Evolutionary conservation across 2,113 vertebrate species (phyloP), one percentile per base, ranked within the genome.

Genomic region (Perca schrenkii): DNA sequence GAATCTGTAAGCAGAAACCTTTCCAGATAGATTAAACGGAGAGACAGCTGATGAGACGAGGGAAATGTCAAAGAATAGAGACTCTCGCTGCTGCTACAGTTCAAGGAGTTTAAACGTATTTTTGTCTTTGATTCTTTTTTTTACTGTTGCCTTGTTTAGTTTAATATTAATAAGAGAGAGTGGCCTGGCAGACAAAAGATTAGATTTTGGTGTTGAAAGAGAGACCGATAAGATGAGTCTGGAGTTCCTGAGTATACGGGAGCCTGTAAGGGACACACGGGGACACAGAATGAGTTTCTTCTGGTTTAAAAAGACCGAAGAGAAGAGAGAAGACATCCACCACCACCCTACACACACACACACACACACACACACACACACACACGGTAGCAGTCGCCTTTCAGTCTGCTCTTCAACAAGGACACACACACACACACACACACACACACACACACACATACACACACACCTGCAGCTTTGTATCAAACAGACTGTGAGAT

Each of bases 381-480:
- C 52, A 54, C 21, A 53, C 52, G 31, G 31, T 34, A 34, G 31
- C 31, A 34, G 31, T 34, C 31, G 31, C 31, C 31, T 34, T 34
- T 34, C 31, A 34, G 31, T 34, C 31, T 34, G 31, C 31, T 34
- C 31, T 34, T 34, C 31, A 34, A 5, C 31, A 34, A 34, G 31
- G 31, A 34, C 4, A 54, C 52, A 53, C 19, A 53, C 52, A 53
- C 50, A 63, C 17, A 43, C 61, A 63, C 36, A 64, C 61, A 63
- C 61, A 46, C 47, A 4, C 60, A 19, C 74, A 2, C 58, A 22
- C 49, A 14, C 79, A 64, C 12, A 50, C 73, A 65, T 36, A 65
- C 63, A 70, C 53, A 57, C 36, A 72, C 67, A 54, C 50, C 36
- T 80, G 56, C 28, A 76, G 71, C 47, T 73, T 63, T 67, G 13